Evolutionary conservation across 2,888 invertebrate genomes (phyloP).

Genomic region (Malthinus flaveolus): DNA sequence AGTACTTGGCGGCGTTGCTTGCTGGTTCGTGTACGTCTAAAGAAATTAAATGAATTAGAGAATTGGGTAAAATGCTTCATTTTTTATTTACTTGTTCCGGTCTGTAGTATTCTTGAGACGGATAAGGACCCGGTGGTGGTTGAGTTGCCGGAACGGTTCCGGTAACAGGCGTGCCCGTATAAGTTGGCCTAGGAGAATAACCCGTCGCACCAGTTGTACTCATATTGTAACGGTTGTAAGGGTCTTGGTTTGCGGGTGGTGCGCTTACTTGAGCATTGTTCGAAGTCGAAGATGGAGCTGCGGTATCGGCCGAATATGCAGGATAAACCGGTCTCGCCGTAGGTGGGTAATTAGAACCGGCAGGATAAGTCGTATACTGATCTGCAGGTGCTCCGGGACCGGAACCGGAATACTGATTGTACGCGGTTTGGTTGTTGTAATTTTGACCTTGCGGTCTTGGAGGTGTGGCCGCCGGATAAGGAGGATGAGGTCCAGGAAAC

Average conservation of each 20-base stretch:
- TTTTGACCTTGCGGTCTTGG: conserved; percentile 54
- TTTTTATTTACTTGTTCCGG: conserved; percentile 50
- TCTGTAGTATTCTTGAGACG: conserved; percentile 61
- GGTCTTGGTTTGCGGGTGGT: conserved; percentile 50
- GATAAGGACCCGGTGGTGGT: conserved; percentile 57
- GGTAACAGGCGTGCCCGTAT: conserved; percentile 43
- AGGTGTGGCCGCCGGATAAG: conserved; percentile 54
- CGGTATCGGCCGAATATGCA: conserved; percentile 68
- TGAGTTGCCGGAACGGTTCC: conserved; percentile 51
- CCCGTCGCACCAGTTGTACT: conserved; percentile 39
- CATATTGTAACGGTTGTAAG: conserved; percentile 51
- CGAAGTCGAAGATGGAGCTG: conserved; percentile 37
- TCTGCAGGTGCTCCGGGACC: conserved; percentile 58
- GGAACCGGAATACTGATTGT: conserved; percentile 69
- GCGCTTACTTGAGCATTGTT: conserved; percentile 41
- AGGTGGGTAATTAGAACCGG: conserved; percentile 59
- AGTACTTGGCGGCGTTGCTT: conserved; percentile 47
- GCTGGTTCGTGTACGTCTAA: conserved; percentile 39
- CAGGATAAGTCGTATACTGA: conserved; percentile 62
- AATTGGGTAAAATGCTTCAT: background rate
- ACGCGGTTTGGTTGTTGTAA: conserved; percentile 63
- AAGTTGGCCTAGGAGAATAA: conserved; percentile 51
- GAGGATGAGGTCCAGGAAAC: conserved; percentile 53
- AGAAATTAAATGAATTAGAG: conserved; percentile 3
- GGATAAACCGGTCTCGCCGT: conserved; percentile 76